Evolutionary conservation across 2,797 vertebrate genomes (phyloP).

Genomic region (Aplochiton taeniatus): DNA sequence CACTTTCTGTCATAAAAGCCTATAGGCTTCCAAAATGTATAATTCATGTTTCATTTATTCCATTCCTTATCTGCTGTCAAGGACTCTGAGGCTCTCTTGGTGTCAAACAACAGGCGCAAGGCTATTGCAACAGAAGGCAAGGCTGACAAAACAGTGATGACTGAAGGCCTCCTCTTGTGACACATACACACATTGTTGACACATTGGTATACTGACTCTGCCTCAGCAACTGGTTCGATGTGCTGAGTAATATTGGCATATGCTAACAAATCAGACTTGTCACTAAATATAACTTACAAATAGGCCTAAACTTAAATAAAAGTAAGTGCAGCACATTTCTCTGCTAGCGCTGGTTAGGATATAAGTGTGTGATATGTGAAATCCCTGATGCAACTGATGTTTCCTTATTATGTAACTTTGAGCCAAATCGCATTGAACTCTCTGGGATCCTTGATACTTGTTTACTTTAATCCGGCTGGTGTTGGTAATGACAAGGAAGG

Average conservation of each 20-base stretch:
- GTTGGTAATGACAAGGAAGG: neutral
- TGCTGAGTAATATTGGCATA: too few species aligned
- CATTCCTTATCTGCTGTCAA: slow-evolving; percentile 8
- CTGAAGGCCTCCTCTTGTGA: slow-evolving; percentile 30
- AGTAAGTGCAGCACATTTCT: neutral
- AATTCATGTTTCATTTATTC: too few species aligned
- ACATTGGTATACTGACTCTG: slow-evolving; percentile 4
- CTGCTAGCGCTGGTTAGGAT: slow-evolving; percentile 3
- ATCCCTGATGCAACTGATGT: slow-evolving; percentile 43
- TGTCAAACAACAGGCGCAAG: slow-evolving; percentile 47
- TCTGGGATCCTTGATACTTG: slow-evolving; percentile 25
- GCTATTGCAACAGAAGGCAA: slow-evolving; percentile 39
- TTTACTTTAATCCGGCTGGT: slow-evolving; percentile 39
- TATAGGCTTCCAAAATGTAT: too few species aligned
- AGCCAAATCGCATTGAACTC: slow-evolving; percentile 30
- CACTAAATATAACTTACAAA: neutral
- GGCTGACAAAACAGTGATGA: slow-evolving; percentile 55
- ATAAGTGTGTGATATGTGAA: slow-evolving; percentile 8
- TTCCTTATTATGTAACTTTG: slow-evolving; percentile 48
- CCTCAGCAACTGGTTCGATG: too few species aligned
- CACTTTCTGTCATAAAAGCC: too few species aligned
- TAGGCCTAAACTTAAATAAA: neutral
- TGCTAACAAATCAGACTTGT: too few species aligned
- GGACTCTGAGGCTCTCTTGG: slow-evolving; percentile 21
- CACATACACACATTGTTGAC: slow-evolving; percentile 17